Base-by-base conservation (phyloP, 2,888 invertebrate genomes). In the Torymus tubicola region DNA sequence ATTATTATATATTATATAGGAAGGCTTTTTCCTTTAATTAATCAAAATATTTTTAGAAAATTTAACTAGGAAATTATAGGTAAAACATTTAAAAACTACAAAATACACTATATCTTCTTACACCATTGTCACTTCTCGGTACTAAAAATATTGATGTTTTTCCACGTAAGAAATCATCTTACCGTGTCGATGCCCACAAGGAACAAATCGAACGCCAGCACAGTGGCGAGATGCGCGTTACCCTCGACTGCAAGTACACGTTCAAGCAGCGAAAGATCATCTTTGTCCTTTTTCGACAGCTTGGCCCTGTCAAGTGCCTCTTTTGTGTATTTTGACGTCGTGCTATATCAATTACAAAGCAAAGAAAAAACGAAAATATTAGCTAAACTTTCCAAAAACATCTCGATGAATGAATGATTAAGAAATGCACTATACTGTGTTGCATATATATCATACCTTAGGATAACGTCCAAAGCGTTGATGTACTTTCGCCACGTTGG, bases 131-230 rank as follows among this genome's bases (percentile, higher is more conserved):
- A 31, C 31, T 31, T 31, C 4, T 31, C 31, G 5, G 3, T 31
- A 31, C 4, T 5, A 1, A 31, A 31, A 31, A 31, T 31, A 31
- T 31, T 31, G 31, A 31, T 31, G 3, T 31, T 31, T 1, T 31
- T 8, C 31, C 2, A n/a, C n/a, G n/a, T 31, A 31, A 3, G 31
- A 31, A 31, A 31, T 24, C 61, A 67, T 86, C 91, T 88, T 88
- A 95, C 96, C 86, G 96, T 96, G 85, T 95, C 95, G 64, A 96
- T 94, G n/a, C 96, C 96, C 53, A 96, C 96, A 11, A 95, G 91
- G 87, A 96, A 95, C 89, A 96, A 92, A 84, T 96, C 96, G 4
- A 96, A 89, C 0, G 95, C 94, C 3, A 96, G 93, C 57, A 95
- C 93, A n/a, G 93, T 93, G 0, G 95, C 94, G 0, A 93, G 93